Percentiles rank a stretch among this genome's conserved stretches.
Conservation (phyloP, 2,113 vertebrate species). For the Pollimyrus isidori region DNA sequence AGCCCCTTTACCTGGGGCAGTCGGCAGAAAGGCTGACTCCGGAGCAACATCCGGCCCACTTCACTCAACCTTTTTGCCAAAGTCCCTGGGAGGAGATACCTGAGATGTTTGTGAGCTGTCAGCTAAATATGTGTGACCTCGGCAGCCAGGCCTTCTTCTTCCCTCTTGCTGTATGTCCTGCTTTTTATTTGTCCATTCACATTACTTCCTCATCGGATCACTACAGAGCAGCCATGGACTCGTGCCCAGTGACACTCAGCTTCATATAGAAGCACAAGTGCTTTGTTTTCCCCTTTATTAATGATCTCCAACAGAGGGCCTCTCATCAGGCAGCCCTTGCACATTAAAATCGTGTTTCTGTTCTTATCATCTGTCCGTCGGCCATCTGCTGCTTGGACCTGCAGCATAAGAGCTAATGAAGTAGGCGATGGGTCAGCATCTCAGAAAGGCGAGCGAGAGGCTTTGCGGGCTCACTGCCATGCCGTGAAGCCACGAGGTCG, state of each 20-base stretch:
- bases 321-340: neutral
- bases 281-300: constrained; percentile 29
- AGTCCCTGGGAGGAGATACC: constrained; percentile 19
- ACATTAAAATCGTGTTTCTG: neutral
- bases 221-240: neutral
- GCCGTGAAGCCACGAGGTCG: neutral
- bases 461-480: neutral
- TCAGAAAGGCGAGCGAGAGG: neutral
- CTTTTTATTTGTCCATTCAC: neutral
- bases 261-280: neutral
- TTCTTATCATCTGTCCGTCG: neutral
- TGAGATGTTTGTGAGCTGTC: constrained; percentile 42
- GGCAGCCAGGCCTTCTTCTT: constrained; percentile 25
- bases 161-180: constrained; percentile 9
- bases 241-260: neutral
- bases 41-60: neutral
- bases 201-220: neutral
- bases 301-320: constrained; percentile 15
- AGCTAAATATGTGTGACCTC: constrained; percentile 44
- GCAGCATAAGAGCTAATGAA: neutral
- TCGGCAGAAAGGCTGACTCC: neutral
- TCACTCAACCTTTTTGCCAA: neutral
- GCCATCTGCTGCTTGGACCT: neutral
- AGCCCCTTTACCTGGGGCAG: neutral
- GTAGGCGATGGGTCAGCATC: neutral